These are phyloP conservation scores for Cheirogaleus major DNA, from an alignment of 2,797 vertebrate species.

Conservation along the genomic window DNA sequence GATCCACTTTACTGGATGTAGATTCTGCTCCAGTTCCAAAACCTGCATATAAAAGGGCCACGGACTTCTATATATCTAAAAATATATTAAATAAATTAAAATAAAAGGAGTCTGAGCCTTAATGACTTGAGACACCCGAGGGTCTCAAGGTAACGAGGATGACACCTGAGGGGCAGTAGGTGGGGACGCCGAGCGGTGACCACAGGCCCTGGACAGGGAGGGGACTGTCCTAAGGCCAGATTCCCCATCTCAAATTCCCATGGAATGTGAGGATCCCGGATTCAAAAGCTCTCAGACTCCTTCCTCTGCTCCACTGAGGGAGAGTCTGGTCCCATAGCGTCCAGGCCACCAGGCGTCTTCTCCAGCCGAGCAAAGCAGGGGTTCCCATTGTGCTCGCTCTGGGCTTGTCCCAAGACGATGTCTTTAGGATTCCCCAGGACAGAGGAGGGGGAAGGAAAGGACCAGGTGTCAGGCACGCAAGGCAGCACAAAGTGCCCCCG, in stretches of 20 bases:
- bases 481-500: rapidly evolving
- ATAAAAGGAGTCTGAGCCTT: neutral
- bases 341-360: neutral
- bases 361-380: neutral
- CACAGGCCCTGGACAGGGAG: neutral
- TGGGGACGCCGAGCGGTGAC: neutral
- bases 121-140: neutral
- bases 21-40: neutral
- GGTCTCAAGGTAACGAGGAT: neutral
- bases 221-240: neutral
- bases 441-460: too few relatives aligned
- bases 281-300: neutral
- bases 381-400: rapidly evolving
- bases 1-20: neutral
- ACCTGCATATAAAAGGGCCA: neutral
- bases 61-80: neutral
- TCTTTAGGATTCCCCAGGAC: neutral
- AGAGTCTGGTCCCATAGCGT: rapidly evolving
- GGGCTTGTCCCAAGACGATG: neutral
- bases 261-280: neutral
- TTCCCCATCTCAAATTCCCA: neutral
- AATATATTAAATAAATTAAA: neutral
- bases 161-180: neutral
- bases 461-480: neutral
- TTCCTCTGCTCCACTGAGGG: neutral